Evolutionary conservation across 2,888 invertebrate genomes (phyloP), one percentile per base, ranked within the genome.

Genomic region (Drosophila anceps): DNA sequence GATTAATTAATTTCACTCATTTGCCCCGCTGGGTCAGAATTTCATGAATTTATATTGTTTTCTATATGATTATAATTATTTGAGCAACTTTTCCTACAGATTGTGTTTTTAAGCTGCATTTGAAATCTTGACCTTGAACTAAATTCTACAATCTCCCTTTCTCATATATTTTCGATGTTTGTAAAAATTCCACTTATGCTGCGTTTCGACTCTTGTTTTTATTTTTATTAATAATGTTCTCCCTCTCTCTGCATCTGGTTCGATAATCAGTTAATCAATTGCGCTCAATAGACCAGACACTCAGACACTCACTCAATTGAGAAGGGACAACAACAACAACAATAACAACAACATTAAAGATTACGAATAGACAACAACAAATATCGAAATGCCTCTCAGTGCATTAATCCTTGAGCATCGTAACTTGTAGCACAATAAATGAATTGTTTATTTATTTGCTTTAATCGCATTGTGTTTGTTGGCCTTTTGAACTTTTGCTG

Each of bases 201-300:
- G 57, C 20, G 20, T 24, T 10, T 9, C 20, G 39, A 43, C 29
- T 53, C 67, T 71, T 71, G 33, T 39, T 29, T 69, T 63, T 44
- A 29, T 29, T 69, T 63, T 44, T 66, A 57, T 63, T 60, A 76
- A 53, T 29, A 68, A 46, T 54, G 13, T 41, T 68, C 67, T 51
- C 67, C 39, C 53, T 44, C n/a, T n/a, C n/a, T n/a, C n/a, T 43
- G 61, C 48, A 43, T 35, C 51, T 53, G 50, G 24, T 43, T 73
- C 58, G 53, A 72, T 84, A 90, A 88, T 84, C 90, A 77, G 61
- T 77, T 84, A 84, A 84, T 84, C 84, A 66, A 87, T 82, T 68
- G 73, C 61, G 85, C 84, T 84, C 84, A 89, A 76, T 84, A 53
- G 48, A 57, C 58, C 58, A 64, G 31, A 18, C 31, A 6, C 18